Base-by-base conservation (phyloP, 2,113 vertebrate species). In the Albula goreensis region DNA sequence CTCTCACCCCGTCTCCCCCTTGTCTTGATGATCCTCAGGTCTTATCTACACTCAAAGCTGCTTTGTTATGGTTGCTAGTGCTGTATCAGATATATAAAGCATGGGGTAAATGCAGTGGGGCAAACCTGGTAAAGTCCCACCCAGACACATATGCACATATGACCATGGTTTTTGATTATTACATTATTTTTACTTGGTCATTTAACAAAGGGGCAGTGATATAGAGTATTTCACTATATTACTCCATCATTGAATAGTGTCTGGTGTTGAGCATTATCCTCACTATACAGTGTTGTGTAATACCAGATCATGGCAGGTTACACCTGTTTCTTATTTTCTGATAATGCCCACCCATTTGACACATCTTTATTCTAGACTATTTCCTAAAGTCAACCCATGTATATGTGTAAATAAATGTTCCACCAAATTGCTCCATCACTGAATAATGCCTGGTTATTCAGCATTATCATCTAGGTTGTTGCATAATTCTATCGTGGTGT, bases 1-100 rank as follows among this genome's bases (percentile, higher is more conserved):
- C 83, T 85, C 83, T 19, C 48, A 60, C 10, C 17, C 78, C 87
- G 22, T 88, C 78, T 83, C 80, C 19, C 60, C 60, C 60, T 19
- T 22, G 3, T 66, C 22, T 66, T 19, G 22, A 22, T 66, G 22
- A 66, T 3, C 60, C 17, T 66, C 17, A 22, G 22, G 60, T 22
- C 15, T 13, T 13, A 15, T 60, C 56, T 19, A 15, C 17, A 66
- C 7, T 66, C 9, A 15, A 0, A 2, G 1, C 17, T 66, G 60
- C 60, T 66, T 19, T 22, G 17, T 19, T 66, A 19, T 4, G 15
- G 6, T 66, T 66, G 3, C 60, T 22, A 19, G 60, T 22, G 60
- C 22, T 15, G 60, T 15, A 66, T 66, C 60, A 5, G 15, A 22
- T 19, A 66, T 66, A 4, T 22, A 22, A 7, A 66, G 22, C 19